Evolutionary conservation across 2,888 invertebrate species (phyloP).

Genomic region (Baronia brevicornis): DNA sequence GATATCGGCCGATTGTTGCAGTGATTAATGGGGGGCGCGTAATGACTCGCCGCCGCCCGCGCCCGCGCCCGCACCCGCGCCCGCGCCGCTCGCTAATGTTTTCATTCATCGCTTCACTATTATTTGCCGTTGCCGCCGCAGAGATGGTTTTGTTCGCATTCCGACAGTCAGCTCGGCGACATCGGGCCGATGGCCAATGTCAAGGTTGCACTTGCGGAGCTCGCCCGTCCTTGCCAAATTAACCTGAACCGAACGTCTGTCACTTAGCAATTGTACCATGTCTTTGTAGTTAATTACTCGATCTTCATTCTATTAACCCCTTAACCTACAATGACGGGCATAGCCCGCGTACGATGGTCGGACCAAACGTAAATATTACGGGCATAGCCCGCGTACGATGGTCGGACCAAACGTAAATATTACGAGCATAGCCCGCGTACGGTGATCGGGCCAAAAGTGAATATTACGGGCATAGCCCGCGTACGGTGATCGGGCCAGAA

Average conservation of each 20-base stretch:
- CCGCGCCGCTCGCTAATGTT: slow-evolving; percentile 63
- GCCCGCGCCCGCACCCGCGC: slow-evolving; percentile 27
- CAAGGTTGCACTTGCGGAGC: slow-evolving; percentile 69
- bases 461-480: too few relatives aligned
- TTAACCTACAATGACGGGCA: too few relatives aligned
- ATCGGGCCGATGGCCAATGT: slow-evolving; percentile 66
- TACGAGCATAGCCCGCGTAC: too few relatives aligned
- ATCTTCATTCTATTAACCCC: too few relatives aligned
- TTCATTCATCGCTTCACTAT: slow-evolving; percentile 70
- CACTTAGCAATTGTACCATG: background rate
- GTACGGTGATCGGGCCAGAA: too few relatives aligned
- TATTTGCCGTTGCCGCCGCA: slow-evolving; percentile 45
- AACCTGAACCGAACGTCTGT: slow-evolving; percentile 10
- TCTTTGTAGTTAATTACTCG: background rate
- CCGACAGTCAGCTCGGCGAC: slow-evolving; percentile 61
- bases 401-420: too few relatives aligned
- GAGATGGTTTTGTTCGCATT: slow-evolving; percentile 68
- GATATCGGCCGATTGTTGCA: slow-evolving; percentile 76
- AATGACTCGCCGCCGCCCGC: slow-evolving; percentile 62
- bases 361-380: too few relatives aligned
- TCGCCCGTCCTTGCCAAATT: slow-evolving; percentile 41
- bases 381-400: too few relatives aligned
- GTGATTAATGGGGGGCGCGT: slow-evolving; percentile 73
- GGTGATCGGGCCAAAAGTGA: too few relatives aligned
- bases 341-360: too few relatives aligned